Evolutionary conservation across 2,113 vertebrate species (phyloP).

Genomic region (Anhinga anhinga): DNA sequence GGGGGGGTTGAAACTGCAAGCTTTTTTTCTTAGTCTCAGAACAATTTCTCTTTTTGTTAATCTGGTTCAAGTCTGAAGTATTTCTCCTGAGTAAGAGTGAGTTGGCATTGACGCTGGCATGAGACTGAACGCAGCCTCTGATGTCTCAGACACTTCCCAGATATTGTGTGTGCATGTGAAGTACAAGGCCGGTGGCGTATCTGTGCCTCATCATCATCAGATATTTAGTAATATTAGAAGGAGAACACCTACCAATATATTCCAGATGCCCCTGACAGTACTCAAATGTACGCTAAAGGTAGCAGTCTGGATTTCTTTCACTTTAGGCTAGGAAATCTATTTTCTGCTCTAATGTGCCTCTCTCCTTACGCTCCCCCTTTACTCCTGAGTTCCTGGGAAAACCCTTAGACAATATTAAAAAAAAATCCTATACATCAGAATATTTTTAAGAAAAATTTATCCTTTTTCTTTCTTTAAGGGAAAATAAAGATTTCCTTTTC

Average conservation of each 20-base stretch:
- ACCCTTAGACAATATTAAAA: neutral
- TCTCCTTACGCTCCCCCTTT: neutral
- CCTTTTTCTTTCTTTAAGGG: neutral
- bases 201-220: neutral
- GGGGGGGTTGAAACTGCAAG: neutral
- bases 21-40: neutral
- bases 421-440: too few relatives aligned
- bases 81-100: neutral
- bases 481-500: neutral
- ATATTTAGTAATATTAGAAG: neutral
- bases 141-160: neutral
- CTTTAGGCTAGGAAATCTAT: slow-evolving; percentile 37
- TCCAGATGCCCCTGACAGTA: slow-evolving; percentile 45
- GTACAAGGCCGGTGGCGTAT: neutral
- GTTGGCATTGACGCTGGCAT: neutral
- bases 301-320: slow-evolving; percentile 21
- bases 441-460: neutral
- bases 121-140: neutral
- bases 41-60: slow-evolving; percentile 29
- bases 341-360: slow-evolving; percentile 27
- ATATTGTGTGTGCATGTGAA: rapidly evolving
- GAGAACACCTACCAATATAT: neutral
- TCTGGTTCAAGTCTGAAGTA: neutral
- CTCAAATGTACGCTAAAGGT: slow-evolving; percentile 2
- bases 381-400: neutral